Percentiles rank a stretch among this genome's conserved stretches.
Evolutionary conservation across 2,797 vertebrate species (phyloP).

Genomic region (Enteromius mattozi): DNA sequence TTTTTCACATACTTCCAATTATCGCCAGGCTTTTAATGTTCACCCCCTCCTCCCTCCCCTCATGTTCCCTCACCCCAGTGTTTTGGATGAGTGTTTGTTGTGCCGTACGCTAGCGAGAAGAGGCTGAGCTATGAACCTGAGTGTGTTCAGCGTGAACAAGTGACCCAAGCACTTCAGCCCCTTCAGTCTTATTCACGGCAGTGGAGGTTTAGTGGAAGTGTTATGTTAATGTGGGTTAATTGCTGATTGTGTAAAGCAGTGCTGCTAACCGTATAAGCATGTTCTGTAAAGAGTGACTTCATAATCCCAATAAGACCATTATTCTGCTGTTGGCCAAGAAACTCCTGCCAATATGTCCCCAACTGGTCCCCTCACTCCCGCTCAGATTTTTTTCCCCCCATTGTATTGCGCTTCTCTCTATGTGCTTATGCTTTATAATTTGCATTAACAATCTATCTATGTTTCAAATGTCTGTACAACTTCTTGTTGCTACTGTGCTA

Average conservation of each 20-base stretch:
- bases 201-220: constrained; percentile 65
- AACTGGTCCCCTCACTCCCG: constrained; percentile 59
- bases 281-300: constrained; percentile 75
- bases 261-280: constrained; percentile 67
- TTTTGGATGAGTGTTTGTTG: constrained; percentile 66
- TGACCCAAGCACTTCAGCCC: not conserved
- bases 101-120: constrained; percentile 64
- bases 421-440: constrained; percentile 7
- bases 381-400: constrained; percentile 62
- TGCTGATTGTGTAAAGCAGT: constrained; percentile 72
- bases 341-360: constrained; percentile 50
- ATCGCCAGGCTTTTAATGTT: constrained; percentile 84
- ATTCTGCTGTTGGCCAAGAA: constrained; percentile 76
- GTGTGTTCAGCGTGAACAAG: constrained; percentile 15
- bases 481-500: not conserved
- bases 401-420: constrained; percentile 59
- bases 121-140: constrained; percentile 36
- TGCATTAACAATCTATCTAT: not conserved
- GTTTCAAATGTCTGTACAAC: not conserved
- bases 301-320: constrained; percentile 80
- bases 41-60: constrained; percentile 68
- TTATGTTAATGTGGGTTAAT: constrained; percentile 77
- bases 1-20: constrained; percentile 99
- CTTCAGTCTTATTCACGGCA: constrained; percentile 25
- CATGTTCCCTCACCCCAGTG: constrained; percentile 7